phyloP scores from a whole-genome alignment of 2,888 invertebrate genomes.

The Drosophila histrio region DNA sequence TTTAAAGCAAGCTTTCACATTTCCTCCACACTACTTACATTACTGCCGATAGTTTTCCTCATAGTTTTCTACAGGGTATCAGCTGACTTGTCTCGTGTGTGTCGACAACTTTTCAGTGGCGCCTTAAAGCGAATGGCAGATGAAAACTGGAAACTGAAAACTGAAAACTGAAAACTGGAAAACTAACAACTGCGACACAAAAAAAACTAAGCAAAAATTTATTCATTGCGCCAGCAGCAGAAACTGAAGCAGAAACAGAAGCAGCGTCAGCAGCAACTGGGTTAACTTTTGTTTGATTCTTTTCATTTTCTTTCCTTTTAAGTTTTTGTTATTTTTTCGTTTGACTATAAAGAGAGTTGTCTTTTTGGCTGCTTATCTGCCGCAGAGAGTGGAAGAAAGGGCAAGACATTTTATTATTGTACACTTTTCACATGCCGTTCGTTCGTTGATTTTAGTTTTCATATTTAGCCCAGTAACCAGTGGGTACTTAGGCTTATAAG shows the following conservation, averaged over 20 bases:
- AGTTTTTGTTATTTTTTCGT: neutral
- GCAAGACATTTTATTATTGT: conserved; percentile 47
- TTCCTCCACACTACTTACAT: too few relatives aligned
- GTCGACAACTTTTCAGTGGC: conserved; percentile 18
- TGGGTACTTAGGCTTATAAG: too few relatives aligned
- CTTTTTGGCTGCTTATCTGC: conserved; percentile 28
- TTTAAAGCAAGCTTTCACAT: too few relatives aligned
- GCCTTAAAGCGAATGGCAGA: conserved; percentile 21
- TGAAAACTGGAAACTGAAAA: neutral
- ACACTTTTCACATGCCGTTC: conserved; percentile 43
- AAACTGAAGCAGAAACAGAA: neutral
- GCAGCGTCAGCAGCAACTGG: conserved; percentile 55
- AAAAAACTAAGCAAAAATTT: conserved; percentile 64
- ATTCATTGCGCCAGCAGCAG: conserved; percentile 63
- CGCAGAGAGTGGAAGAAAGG: neutral
- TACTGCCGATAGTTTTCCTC: neutral
- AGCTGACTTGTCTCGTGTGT: neutral
- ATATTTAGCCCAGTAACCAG: too few relatives aligned
- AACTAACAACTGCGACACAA: conserved; percentile 10
- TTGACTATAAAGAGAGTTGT: neutral
- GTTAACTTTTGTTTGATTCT: conserved; percentile 52
- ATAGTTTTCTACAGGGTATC: neutral
- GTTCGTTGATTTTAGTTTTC: conserved; percentile 8
- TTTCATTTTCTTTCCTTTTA: neutral
- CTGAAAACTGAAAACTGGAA: neutral